A percentile compares a stretch with the other conserved stretches of the same genome.
Conservation (phyloP, 2,888 invertebrate species). For the Alloscopus bannaensis region DNA sequence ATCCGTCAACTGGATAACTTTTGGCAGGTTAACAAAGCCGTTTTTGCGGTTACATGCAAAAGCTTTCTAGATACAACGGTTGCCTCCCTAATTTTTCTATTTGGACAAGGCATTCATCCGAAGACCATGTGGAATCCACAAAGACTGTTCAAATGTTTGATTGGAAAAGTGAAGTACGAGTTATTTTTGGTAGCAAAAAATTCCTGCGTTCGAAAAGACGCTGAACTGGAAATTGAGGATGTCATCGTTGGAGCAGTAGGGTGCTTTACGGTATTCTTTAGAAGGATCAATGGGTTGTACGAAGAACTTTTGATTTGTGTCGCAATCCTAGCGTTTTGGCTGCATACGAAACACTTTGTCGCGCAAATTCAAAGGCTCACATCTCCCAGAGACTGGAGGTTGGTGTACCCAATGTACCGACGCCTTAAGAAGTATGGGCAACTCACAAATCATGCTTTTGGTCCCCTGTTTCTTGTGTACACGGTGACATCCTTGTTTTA, state of each 20-base stretch:
- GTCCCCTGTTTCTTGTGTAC: conserved; percentile 9
- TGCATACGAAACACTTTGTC: conserved; percentile 22
- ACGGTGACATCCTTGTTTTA: conserved; percentile 37
- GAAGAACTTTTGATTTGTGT: conserved; percentile 26
- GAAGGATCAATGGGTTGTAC: conserved; percentile 38
- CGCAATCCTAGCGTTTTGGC: conserved; percentile 26
- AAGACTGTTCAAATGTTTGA: conserved; percentile 21
- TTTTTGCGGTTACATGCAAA: too few relatives aligned
- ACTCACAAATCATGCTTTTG: conserved; percentile 28
- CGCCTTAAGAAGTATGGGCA: conserved; percentile 16
- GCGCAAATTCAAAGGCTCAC: not conserved
- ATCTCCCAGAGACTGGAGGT: conserved; percentile 1
- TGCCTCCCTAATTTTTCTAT: conserved; percentile 5
- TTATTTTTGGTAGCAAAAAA: not conserved
- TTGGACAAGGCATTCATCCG: conserved; percentile 28
- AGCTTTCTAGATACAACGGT: conserved; percentile 6
- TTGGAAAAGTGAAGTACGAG: not conserved
- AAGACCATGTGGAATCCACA: conserved; percentile 28
- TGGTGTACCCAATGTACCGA: conserved; percentile 7
- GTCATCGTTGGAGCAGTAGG: not conserved
- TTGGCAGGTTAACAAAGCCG: too few relatives aligned
- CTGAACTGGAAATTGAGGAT: not conserved
- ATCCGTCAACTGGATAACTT: too few relatives aligned
- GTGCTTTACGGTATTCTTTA: not conserved
- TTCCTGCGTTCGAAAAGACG: not conserved